Evolutionary conservation across 2,888 invertebrate genomes (phyloP), one percentile per base, ranked within the genome.

Genomic region (Amiota minor): DNA sequence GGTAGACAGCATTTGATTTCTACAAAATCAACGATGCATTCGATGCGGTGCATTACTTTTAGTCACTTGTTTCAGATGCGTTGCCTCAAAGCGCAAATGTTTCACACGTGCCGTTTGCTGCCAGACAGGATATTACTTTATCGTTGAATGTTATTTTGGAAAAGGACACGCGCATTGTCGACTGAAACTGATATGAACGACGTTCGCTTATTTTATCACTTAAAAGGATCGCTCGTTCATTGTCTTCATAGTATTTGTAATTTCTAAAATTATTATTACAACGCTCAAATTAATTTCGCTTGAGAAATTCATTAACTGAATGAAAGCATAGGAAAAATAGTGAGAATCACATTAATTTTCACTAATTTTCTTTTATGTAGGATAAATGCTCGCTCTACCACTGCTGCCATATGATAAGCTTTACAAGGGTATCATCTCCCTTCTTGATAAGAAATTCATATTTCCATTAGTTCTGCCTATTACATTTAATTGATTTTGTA

Each of bases 301-400:
- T 78, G 80, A 46, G 10, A 84, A 84, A 84, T 83, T 83, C 81
- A 84, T 83, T 83, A 83, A 79, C 16, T 50, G 79, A 76, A 75
- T 76, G 11, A 78, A 23, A 20, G 2, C 62, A 77, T 78, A 82
- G 56, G 20, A 18, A 20, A 3, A 59, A 59, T 16, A 53, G 53
- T 18, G 59, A 35, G 35, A 35, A 35, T 79, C 80, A 72, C 78
- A 84, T 84, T 82, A 84, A 74, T 59, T 76, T 72, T 79, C 80
- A 84, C 77, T 80, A 78, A 79, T 81, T 83, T 81, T 74, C 35
- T 35, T 35, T 35, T 35, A 35, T 35, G 35, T 35, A 35, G 6
- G 35, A 35, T 35, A 35, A 35, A 35, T 35, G 6, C 6, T 35
- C 35, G 35, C 35, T 35, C 35, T 4, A 35, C 35, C 78, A 16